phyloP scores from a whole-genome alignment of 2,888 invertebrate genomes.

The Amphipoea oculea region DNA sequence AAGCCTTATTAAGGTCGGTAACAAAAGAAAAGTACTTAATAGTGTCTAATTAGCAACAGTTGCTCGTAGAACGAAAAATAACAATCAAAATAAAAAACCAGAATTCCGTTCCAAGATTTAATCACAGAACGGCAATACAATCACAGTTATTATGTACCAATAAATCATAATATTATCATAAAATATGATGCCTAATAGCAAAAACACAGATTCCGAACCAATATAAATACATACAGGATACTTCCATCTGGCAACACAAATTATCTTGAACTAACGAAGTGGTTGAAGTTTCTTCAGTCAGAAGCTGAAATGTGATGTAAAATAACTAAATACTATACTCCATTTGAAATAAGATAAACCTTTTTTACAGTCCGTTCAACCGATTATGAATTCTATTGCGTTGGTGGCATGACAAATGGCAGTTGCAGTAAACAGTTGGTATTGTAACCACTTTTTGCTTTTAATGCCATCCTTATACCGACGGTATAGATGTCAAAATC shows the following conservation, averaged over 20 bases:
- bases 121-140: conserved; percentile 75
- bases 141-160: conserved; percentile 71
- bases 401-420: too few species aligned
- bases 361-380: too few species aligned
- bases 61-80: too few species aligned
- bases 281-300: conserved; percentile 38
- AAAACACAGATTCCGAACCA: conserved; percentile 34
- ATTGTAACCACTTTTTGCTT: too few species aligned
- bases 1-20: too few species aligned
- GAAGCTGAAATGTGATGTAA: conserved; percentile 48
- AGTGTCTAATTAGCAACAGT: too few species aligned
- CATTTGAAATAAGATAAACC: too few species aligned
- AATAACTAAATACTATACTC: conserved; percentile 17
- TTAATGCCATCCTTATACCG: too few species aligned
- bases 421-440: too few species aligned
- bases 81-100: background rate
- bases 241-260: conserved; percentile 2
- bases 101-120: conserved; percentile 69
- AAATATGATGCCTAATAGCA: conserved; percentile 19
- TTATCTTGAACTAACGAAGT: conserved; percentile 15
- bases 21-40: too few species aligned
- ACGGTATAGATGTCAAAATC: too few species aligned
- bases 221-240: background rate
- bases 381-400: too few species aligned
- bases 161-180: conserved; percentile 36